Conservation (phyloP, 2,797 vertebrate species). For the Trichosurus vulpecula region DNA sequence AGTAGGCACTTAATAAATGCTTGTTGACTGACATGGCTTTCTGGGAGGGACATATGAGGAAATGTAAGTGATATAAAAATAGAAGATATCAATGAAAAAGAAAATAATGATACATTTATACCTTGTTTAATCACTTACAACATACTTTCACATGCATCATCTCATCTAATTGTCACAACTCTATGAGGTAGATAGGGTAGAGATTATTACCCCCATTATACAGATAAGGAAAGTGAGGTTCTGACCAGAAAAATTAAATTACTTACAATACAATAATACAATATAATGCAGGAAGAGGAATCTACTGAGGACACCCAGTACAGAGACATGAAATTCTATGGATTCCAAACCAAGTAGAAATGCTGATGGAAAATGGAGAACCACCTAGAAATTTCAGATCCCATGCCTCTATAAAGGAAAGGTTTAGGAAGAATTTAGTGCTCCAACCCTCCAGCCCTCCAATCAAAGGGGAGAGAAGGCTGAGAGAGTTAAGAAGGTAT, state of each 20-base stretch:
- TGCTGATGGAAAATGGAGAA: not conserved
- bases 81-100: not conserved
- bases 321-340: not conserved
- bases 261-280: not conserved
- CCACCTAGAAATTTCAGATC: not conserved
- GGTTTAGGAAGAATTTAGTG: not conserved
- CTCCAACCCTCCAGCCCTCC: not conserved
- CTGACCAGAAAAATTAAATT: not conserved
- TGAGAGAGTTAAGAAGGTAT: not conserved
- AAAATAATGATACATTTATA: not conserved
- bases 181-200: not conserved
- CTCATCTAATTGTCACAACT: not conserved
- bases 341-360: not conserved
- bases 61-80: not conserved
- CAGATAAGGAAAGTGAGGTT: not conserved
- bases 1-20: not conserved
- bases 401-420: not conserved
- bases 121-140: not conserved
- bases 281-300: not conserved
- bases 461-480: not conserved
- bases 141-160: not conserved
- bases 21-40: not conserved
- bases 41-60: not conserved
- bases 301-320: not conserved
- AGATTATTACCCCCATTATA: not conserved